A percentile compares a stretch with the other conserved stretches of the same genome.
These are phyloP conservation scores for Trichogramma dendrolimi DNA, from an alignment of 2,888 invertebrate species.

Conservation along the genomic window DNA sequence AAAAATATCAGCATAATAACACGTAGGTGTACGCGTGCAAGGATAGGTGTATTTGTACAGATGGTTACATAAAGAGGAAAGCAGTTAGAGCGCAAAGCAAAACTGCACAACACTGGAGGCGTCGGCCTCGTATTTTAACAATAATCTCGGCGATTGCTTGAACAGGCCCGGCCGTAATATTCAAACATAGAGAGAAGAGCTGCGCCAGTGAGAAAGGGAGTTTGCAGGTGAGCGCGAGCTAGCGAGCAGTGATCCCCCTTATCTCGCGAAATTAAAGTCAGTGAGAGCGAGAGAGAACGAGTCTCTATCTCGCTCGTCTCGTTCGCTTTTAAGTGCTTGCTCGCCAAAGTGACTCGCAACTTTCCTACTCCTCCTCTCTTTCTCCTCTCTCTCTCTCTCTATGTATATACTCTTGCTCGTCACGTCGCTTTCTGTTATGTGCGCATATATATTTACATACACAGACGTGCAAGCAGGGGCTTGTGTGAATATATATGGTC, in stretches of 20 bases:
- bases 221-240: no score
- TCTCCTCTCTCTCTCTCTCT: background rate
- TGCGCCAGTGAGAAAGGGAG: no score
- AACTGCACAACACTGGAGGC: background rate
- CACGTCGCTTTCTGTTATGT: slow-evolving; percentile 5
- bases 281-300: slow-evolving; percentile 3
- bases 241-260: slow-evolving; percentile 26
- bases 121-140: slow-evolving; percentile 28
- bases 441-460: background rate
- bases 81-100: no score
- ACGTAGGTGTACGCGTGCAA: no score
- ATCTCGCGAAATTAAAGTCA: slow-evolving; percentile 30
- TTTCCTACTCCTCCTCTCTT: slow-evolving; percentile 3
- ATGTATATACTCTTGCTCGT: slow-evolving; percentile 4
- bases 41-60: no score
- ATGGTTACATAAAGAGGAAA: no score
- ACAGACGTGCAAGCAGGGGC: background rate
- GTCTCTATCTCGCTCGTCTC: slow-evolving; percentile 26
- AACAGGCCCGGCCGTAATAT: background rate
- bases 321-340: slow-evolving; percentile 24
- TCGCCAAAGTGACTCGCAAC: slow-evolving; percentile 24
- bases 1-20: no score
- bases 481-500: background rate
- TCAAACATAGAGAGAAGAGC: no score
- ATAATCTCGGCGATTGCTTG: slow-evolving; percentile 29